phyloP scores from a whole-genome alignment of 2,888 invertebrate genomes.

The Eretmocerus hayati region DNA sequence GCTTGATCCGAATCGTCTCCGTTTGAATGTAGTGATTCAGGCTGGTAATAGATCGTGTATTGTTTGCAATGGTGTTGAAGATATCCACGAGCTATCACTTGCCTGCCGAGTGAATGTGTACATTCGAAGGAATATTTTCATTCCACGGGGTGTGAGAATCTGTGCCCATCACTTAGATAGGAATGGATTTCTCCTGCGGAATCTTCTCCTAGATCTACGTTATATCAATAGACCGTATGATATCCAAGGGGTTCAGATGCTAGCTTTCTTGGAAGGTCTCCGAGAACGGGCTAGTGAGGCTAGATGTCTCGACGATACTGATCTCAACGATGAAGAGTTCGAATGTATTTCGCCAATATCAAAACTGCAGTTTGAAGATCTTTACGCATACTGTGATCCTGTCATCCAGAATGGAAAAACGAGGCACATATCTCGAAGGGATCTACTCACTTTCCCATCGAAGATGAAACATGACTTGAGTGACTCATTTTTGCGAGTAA shows the following conservation, averaged over 20 bases:
- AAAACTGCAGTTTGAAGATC: conserved; percentile 11
- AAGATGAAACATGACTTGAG: conserved; percentile 4
- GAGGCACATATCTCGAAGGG: conserved; percentile 1
- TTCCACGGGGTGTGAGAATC: conserved; percentile 11
- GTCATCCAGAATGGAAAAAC: neutral
- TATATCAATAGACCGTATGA: conserved; percentile 10
- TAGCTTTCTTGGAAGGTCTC: conserved; percentile 10
- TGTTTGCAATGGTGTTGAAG: conserved; percentile 9
- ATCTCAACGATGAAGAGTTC: conserved; percentile 2
- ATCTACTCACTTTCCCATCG: conserved; percentile 8
- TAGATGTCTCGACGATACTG: neutral
- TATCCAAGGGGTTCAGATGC: conserved; percentile 7
- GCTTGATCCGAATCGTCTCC: conserved; percentile 4
- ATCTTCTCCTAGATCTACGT: conserved; percentile 3
- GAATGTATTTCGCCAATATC: neutral
- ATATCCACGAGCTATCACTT: conserved; percentile 8
- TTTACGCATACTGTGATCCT: conserved; percentile 11
- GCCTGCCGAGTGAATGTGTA: conserved; percentile 13
- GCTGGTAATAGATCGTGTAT: conserved; percentile 9
- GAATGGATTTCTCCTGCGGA: conserved; percentile 4
- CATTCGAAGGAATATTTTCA: conserved; percentile 11
- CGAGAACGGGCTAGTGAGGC: neutral
- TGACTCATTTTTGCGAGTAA: conserved; percentile 7
- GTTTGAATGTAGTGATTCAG: conserved; percentile 11
- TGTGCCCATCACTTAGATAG: conserved; percentile 17